Evolutionary conservation across 23 tunicate genomes (phyloP).

Genomic region (Trididemnum clinides): DNA sequence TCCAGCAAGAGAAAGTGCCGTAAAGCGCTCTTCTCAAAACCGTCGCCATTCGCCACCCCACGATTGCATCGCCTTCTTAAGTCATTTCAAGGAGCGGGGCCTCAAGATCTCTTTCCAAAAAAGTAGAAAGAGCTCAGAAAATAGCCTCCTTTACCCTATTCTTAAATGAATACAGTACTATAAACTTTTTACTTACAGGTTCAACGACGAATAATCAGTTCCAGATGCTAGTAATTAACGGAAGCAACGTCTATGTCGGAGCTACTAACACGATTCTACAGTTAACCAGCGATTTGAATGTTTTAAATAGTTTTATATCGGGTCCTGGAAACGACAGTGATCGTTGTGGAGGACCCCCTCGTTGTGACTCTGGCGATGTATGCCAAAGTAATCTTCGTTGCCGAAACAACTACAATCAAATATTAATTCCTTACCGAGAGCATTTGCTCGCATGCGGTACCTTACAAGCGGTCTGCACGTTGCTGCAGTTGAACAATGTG

Average conservation of each 20-base stretch:
- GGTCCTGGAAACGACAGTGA: constrained; percentile 61
- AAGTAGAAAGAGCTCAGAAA: too few relatives aligned
- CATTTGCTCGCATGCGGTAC: constrained; percentile 68
- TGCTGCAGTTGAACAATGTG: constrained; percentile 38
- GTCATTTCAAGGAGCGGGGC: too few relatives aligned
- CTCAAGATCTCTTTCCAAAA: too few relatives aligned
- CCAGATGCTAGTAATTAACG: neutral
- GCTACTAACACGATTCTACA: constrained; percentile 70
- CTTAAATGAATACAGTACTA: neutral
- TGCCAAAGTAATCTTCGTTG: neutral
- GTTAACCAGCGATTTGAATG: constrained; percentile 12
- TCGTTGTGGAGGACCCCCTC: constrained; percentile 27
- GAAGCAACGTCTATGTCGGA: constrained; percentile 51
- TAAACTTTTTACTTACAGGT: neutral
- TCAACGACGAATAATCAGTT: neutral
- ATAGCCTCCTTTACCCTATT: too few relatives aligned
- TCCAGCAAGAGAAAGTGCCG: too few relatives aligned
- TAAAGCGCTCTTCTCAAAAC: too few relatives aligned
- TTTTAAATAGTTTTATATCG: neutral
- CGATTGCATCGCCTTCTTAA: too few relatives aligned
- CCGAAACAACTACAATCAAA: constrained; percentile 43
- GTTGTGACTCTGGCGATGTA: neutral
- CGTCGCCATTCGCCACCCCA: too few relatives aligned
- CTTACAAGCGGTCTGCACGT: constrained; percentile 38
- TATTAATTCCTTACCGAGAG: constrained; percentile 49